Conservation (phyloP, 2,888 invertebrate genomes). For the Blomia tropicalis region DNA sequence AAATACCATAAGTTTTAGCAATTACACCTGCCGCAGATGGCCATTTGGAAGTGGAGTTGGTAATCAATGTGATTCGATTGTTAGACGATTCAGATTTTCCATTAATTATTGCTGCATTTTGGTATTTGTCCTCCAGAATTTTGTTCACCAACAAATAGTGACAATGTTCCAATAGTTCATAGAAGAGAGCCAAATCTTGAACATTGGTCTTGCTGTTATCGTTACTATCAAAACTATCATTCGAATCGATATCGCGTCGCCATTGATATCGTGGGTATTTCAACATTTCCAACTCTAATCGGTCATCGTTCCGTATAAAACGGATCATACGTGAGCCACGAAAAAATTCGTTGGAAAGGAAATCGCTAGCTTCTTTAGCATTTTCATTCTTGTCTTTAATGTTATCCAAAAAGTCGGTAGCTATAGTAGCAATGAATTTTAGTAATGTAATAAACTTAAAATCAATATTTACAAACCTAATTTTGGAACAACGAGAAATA, state of each 20-base stretch:
- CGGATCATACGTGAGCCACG: slow-evolving; percentile 59
- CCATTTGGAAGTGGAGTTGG: slow-evolving; percentile 40
- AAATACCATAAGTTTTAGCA: slow-evolving; percentile 27
- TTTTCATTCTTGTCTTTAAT: slow-evolving; percentile 65
- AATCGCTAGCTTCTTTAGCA: slow-evolving; percentile 78
- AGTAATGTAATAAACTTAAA: slow-evolving; percentile 29
- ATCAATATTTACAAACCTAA: slow-evolving; percentile 46
- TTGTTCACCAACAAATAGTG: slow-evolving; percentile 47
- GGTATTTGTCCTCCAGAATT: slow-evolving; percentile 37
- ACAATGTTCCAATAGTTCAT: slow-evolving; percentile 68
- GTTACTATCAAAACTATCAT: background rate
- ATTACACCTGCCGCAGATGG: slow-evolving; percentile 26
- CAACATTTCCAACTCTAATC: slow-evolving; percentile 51
- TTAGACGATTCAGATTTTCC: slow-evolving; percentile 32
- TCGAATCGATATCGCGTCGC: background rate
- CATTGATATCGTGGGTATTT: slow-evolving; percentile 48
- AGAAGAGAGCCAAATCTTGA: slow-evolving; percentile 53
- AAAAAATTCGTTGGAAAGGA: slow-evolving; percentile 72
- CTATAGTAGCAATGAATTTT: slow-evolving; percentile 40
- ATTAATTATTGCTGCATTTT: slow-evolving; percentile 33
- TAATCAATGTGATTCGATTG: slow-evolving; percentile 55
- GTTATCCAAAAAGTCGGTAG: slow-evolving; percentile 70
- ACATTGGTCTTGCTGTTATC: slow-evolving; percentile 40
- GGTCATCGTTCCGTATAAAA: slow-evolving; percentile 68
- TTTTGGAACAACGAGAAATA: slow-evolving; percentile 70